A percentile compares a stretch with the other conserved stretches of the same genome.
These are phyloP conservation scores for Neoscelio sp. DNA, from an alignment of 2,888 invertebrate species.

Conservation along the genomic window DNA sequence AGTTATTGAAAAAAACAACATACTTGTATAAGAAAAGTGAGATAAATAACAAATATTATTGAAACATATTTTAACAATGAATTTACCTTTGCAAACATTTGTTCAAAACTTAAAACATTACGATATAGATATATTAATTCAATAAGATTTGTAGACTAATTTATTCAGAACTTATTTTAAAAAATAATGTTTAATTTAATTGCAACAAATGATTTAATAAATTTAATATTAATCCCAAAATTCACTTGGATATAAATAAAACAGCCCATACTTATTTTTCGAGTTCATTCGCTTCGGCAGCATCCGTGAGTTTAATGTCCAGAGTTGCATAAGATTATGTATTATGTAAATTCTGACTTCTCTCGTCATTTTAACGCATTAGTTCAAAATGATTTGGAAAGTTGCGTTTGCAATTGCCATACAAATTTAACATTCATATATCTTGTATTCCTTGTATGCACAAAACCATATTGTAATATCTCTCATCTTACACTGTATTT, in stretches of 20 bases:
- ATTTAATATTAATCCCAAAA: neutral
- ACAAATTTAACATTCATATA: too few species aligned
- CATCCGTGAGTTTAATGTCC: constrained; percentile 41
- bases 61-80: neutral
- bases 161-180: too few species aligned
- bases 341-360: constrained; percentile 56
- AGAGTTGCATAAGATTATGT: constrained; percentile 48
- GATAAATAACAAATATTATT: neutral
- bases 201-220: neutral
- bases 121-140: too few species aligned
- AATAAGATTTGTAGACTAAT: too few species aligned
- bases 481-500: too few species aligned
- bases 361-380: constrained; percentile 54
- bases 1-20: too few species aligned
- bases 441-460: too few species aligned
- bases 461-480: too few species aligned
- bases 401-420: constrained; percentile 26
- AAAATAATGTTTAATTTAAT: too few species aligned
- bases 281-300: constrained; percentile 53
- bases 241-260: neutral
- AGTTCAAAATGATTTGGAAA: constrained; percentile 27
- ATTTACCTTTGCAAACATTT: too few species aligned
- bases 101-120: too few species aligned
- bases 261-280: constrained; percentile 5
- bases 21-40: neutral